Evolutionary conservation across 2,888 invertebrate species (phyloP), one percentile per base, ranked within the genome.

Genomic region (Calliopum simillimum): DNA sequence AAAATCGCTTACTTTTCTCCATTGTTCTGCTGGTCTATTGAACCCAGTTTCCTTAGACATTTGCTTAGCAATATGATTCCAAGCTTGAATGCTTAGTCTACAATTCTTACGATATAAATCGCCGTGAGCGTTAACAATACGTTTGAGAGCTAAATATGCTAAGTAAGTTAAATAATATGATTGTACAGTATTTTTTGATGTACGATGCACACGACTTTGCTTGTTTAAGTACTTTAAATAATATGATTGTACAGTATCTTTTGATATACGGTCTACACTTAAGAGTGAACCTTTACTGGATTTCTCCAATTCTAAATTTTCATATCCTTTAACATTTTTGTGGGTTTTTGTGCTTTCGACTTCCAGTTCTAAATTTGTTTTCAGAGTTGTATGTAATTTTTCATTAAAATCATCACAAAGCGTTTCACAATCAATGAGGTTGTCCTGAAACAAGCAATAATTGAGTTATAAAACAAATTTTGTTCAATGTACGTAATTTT

Each of bases 1-100:
- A 33, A 4, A 3, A 33, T 33, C 1, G 1, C 51, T 49, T 47
- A 63, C 63, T 47, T 63, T 63, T 49, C 63, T 23, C 63, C 63
- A 63, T 11, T 25, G n/a, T 1, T 25, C 4, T 13, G 63, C 23
- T 19, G 21, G 25, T n/a, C 49, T 51, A 12, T 5, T 3, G 33
- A 63, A 49, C 4, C 63, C 49, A 12, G 33, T n/a, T 25, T 63
- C 33, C 4, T 12, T 11, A 4, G 25, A n/a, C 23, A 63, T 16
- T 14, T 49, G 25, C 12, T 49, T 33, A 12, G 49, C n/a, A 16
- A 63, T 49, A 13, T 16, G 4, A 19, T n/a, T 11, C 63, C 63
- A 63, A 6, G 23, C 16, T 8, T 14, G 13, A 4, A 63, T 5
- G 14, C 14, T 13, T 11, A 63, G 33, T 16, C 49, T 33, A 16